Conservation (phyloP, 92 coral and sea anemone species). For the Muricea muricata region DNA sequence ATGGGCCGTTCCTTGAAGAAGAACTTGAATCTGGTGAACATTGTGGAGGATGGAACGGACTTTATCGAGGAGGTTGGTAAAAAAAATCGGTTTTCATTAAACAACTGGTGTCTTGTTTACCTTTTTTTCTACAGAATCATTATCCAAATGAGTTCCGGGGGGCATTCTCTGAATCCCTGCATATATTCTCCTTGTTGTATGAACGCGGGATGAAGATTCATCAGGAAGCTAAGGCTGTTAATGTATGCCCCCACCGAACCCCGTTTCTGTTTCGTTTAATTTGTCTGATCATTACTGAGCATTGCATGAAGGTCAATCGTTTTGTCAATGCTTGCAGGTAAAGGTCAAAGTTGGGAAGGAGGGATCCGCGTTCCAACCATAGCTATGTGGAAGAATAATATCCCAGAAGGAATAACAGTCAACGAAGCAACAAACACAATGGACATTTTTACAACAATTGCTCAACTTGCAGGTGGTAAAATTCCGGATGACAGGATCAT, state of each 20-base stretch:
- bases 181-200: too few species aligned
- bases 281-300: too few species aligned
- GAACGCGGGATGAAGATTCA: too few species aligned
- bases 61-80: conserved; percentile 81
- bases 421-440: conserved; percentile 77
- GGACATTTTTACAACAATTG: conserved; percentile 81
- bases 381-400: conserved; percentile 78
- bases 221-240: too few species aligned
- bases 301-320: neutral
- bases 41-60: conserved; percentile 87
- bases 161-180: too few species aligned
- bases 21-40: conserved; percentile 62
- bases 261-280: too few species aligned
- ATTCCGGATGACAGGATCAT: conserved; percentile 73
- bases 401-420: conserved; percentile 69
- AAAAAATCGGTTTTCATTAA: too few species aligned
- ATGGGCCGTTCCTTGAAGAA: conserved; percentile 83
- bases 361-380: conserved; percentile 87
- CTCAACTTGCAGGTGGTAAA: conserved; percentile 63
- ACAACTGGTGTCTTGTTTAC: too few species aligned
- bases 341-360: conserved; percentile 89
- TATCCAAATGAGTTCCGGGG: too few species aligned
- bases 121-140: too few species aligned
- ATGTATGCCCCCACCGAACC: too few species aligned
- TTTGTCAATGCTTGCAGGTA: conserved; percentile 59